Percentiles rank a stretch among this genome's conserved stretches.
Evolutionary conservation across 2,888 invertebrate species (phyloP).

Genomic region (Bibio marci): DNA sequence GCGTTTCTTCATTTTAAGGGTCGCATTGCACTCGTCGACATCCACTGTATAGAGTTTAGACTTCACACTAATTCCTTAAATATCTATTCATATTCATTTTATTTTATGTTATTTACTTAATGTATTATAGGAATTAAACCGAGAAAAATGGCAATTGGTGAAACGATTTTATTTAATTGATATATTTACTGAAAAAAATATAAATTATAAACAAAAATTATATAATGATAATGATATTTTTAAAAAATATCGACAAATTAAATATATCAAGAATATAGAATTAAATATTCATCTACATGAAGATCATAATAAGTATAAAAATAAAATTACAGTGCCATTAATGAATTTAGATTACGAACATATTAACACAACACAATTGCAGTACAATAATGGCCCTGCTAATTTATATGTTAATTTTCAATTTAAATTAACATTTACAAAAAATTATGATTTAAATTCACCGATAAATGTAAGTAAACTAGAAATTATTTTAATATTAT

Average conservation of each 20-base stretch:
- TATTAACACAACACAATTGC: slow-evolving; percentile 4
- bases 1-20: no score
- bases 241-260: slow-evolving; percentile 18
- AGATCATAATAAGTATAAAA: slow-evolving; percentile 13
- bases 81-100: no score
- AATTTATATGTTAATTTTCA: slow-evolving; percentile 6
- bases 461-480: slow-evolving; percentile 5
- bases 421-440: slow-evolving; percentile 8
- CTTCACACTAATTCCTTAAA: no score
- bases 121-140: slow-evolving; percentile 16
- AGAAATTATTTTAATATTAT: background rate
- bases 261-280: slow-evolving; percentile 19
- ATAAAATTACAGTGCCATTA: slow-evolving; percentile 21
- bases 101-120: no score
- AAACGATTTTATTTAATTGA: slow-evolving; percentile 52
- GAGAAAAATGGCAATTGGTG: slow-evolving; percentile 43
- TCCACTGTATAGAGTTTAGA: no score
- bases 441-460: slow-evolving; percentile 5
- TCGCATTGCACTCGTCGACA: no score
- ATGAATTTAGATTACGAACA: slow-evolving; percentile 19
- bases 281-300: slow-evolving; percentile 15
- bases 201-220: slow-evolving; percentile 19
- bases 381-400: background rate
- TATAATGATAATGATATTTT: slow-evolving; percentile 20
- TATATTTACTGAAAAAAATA: slow-evolving; percentile 27